Evolutionary conservation across 2,888 invertebrate genomes (phyloP).

Genomic region (Drosophila helvetica): DNA sequence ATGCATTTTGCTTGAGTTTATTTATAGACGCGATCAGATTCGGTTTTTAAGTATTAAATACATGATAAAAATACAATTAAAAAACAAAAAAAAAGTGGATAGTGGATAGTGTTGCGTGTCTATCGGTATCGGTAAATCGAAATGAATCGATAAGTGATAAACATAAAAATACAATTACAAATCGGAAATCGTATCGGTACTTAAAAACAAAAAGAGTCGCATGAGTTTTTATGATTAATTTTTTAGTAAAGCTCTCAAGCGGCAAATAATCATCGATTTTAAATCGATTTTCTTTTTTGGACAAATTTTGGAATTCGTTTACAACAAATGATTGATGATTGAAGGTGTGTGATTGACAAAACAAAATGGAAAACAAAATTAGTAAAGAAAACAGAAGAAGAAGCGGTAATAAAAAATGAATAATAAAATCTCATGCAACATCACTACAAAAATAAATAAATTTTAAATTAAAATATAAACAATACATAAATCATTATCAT

Average conservation of each 20-base stretch:
- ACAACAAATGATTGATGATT: slow-evolving; percentile 32
- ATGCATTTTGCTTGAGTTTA: slow-evolving; percentile 67
- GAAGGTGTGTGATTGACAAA: slow-evolving; percentile 20
- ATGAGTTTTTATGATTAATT: slow-evolving; percentile 84
- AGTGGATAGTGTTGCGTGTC: slow-evolving; percentile 20
- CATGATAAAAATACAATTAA: slow-evolving; percentile 72
- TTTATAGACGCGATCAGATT: slow-evolving; percentile 67
- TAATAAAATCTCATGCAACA: slow-evolving; percentile 84
- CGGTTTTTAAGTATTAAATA: slow-evolving; percentile 74
- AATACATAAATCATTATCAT: slow-evolving; percentile 46
- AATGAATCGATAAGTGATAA: slow-evolving; percentile 58
- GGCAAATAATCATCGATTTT: slow-evolving; percentile 34
- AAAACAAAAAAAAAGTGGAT: slow-evolving; percentile 57
- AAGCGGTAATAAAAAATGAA: slow-evolving; percentile 83
- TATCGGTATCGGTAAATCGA: slow-evolving; percentile 18
- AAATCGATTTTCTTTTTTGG: slow-evolving; percentile 32
- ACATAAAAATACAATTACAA: slow-evolving; percentile 57
- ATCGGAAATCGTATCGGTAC: slow-evolving; percentile 45
- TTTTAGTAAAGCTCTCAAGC: slow-evolving; percentile 82
- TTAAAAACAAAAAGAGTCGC: slow-evolving; percentile 80
- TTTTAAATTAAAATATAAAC: slow-evolving; percentile 46
- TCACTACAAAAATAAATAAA: slow-evolving; percentile 77
- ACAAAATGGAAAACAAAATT: slow-evolving; percentile 62
- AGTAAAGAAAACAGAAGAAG: slow-evolving; percentile 72
- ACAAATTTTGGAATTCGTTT: slow-evolving; percentile 20